Evolutionary conservation across 1,140 invertebrate genomes (phyloP), one percentile per base, ranked within the genome.

Genomic region (Drosophila parabipectinata): DNA sequence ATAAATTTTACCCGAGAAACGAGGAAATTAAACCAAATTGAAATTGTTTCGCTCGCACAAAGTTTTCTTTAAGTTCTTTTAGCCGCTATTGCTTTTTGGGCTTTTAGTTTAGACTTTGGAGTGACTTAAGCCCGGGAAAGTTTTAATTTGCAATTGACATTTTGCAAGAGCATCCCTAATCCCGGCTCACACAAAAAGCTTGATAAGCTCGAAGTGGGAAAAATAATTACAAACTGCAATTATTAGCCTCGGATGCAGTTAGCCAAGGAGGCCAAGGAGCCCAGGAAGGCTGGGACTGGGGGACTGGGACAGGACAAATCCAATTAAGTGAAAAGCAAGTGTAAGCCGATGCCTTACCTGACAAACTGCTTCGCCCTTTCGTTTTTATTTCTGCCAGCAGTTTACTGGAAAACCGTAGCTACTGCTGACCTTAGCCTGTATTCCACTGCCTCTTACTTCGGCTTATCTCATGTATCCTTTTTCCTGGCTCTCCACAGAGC

Each of bases 141-240:
- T 44, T 63, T 54, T 73, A 56, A 63, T 63, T 73, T 75, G 55
- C 72, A 55, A 76, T 76, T 76, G 73, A 76, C 61, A 76, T 67
- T 60, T 76, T 55, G 72, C 67, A 51, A 76, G 72, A 58, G 72
- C 62, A 59, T 50, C 50, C 37, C 62, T 54, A 53, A 51, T 58
- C 47, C 39, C 12, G 44, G 51, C 34, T 28, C 9, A 37, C 55
- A 39, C 10, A 15, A 39, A 18, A 37, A 28, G 32, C 48, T 4
- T 4, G 21, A 28, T n/a, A 21, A 39, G 41, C 41, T 44, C 41
- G n/a, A 68, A 24, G 7, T 30, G 64, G 53, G n/a, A 48, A 30
- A 71, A 88, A 87, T 87, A 87, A 87, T 88, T 87, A 88, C 83
- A 87, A 88, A 77, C 79, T 87, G 83, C 83, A 87, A 87, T 87